These are phyloP conservation scores for Apteryx owenii DNA, from an alignment of 2,113 vertebrate species.

Conservation along the genomic window DNA sequence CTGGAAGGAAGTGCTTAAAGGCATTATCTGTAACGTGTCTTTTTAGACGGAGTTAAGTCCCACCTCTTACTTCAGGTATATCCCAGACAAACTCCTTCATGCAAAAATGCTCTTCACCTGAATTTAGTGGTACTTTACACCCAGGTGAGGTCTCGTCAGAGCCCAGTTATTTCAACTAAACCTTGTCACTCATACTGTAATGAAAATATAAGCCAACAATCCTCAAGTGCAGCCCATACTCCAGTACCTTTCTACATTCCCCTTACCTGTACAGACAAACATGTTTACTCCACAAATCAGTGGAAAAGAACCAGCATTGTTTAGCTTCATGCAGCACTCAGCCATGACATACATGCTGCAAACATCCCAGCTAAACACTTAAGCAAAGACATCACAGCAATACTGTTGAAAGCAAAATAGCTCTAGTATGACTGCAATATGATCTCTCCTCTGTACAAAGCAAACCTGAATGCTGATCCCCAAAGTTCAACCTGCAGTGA, in stretches of 20 bases:
- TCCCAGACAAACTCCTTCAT: background rate
- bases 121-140: background rate
- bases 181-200: background rate
- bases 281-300: background rate
- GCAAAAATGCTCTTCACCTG: background rate
- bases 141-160: background rate
- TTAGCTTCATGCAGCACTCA: background rate
- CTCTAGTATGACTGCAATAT: background rate
- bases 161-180: background rate
- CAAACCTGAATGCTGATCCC: background rate
- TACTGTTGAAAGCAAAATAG: background rate
- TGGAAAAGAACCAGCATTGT: background rate
- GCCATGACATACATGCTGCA: background rate
- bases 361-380: background rate
- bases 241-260: rapidly evolving
- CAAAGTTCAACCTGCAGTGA: background rate
- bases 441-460: background rate
- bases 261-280: background rate
- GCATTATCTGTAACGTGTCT: rapidly evolving
- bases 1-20: background rate
- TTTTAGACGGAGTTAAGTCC: background rate
- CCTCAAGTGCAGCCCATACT: background rate
- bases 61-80: background rate
- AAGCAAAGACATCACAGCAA: background rate
- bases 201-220: background rate